Evolutionary conservation across 2,797 vertebrate species (phyloP).

Genomic region (Hoplostethus atlanticus): DNA sequence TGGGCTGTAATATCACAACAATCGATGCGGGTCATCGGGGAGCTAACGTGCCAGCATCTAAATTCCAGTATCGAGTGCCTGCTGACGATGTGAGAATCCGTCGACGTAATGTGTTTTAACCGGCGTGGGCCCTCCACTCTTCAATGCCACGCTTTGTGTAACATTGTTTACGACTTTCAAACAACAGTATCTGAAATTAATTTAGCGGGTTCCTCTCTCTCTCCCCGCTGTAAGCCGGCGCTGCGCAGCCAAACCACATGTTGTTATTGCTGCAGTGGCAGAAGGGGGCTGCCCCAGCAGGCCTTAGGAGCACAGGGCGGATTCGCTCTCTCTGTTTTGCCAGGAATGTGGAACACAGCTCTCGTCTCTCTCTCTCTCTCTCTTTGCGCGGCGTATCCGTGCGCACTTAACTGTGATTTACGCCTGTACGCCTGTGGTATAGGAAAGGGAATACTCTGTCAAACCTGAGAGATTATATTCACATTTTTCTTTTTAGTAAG

Average conservation of each 20-base stretch:
- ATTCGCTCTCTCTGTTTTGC: slow-evolving; percentile 74
- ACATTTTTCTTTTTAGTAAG: slow-evolving; percentile 59
- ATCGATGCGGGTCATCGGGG: background rate
- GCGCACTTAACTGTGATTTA: slow-evolving; percentile 61
- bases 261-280: slow-evolving; percentile 82
- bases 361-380: slow-evolving; percentile 29
- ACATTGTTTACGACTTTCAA: slow-evolving; percentile 81
- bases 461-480: slow-evolving; percentile 63
- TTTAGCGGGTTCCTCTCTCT: slow-evolving; percentile 79
- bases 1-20: slow-evolving; percentile 11
- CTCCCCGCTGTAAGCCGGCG: slow-evolving; percentile 81
- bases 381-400: too few relatives aligned
- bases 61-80: background rate
- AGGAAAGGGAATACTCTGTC: slow-evolving; percentile 48
- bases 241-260: slow-evolving; percentile 86
- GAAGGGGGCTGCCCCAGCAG: slow-evolving; percentile 80
- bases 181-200: slow-evolving; percentile 86
- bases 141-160: slow-evolving; percentile 64
- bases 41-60: background rate
- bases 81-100: slow-evolving; percentile 8
- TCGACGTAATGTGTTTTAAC: slow-evolving; percentile 41
- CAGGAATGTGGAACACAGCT: slow-evolving; percentile 65
- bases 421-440: slow-evolving; percentile 51
- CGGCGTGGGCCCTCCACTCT: slow-evolving; percentile 23
- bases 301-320: slow-evolving; percentile 78